These are phyloP conservation scores for Hymenopus coronatus DNA, from an alignment of 2,888 invertebrate genomes.

Conservation along the genomic window DNA sequence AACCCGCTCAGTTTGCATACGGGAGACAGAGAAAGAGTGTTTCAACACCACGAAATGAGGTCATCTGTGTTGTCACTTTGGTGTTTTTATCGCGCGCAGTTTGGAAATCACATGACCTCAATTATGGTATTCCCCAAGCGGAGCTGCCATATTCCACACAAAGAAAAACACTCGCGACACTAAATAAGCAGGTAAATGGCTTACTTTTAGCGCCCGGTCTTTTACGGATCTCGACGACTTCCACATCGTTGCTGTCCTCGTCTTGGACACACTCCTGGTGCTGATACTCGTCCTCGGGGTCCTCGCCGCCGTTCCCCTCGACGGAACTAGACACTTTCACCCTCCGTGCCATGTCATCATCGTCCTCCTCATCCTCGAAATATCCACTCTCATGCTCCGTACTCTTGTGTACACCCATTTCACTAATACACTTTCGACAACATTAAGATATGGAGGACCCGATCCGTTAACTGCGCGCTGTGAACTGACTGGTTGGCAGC, in stretches of 20 bases:
- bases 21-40: background rate
- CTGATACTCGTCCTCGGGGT: constrained; percentile 40
- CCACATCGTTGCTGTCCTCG: constrained; percentile 29
- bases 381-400: constrained; percentile 80
- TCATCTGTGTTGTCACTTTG: background rate
- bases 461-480: background rate
- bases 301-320: constrained; percentile 43
- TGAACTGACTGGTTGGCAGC: background rate
- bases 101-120: background rate
- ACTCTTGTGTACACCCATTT: constrained; percentile 61
- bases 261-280: constrained; percentile 43
- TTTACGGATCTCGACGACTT: background rate
- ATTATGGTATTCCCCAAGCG: background rate
- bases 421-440: background rate
- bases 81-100: background rate
- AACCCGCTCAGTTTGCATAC: background rate
- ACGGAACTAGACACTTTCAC: background rate
- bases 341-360: constrained; percentile 40
- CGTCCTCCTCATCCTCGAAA: constrained; percentile 71
- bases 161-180: too few relatives aligned
- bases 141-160: too few relatives aligned
- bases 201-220: background rate
- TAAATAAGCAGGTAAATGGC: too few relatives aligned
- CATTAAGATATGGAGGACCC: background rate
- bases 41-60: background rate